These are phyloP conservation scores for Odontesthes bonariensis DNA, from an alignment of 2,113 vertebrate species.

Conservation along the genomic window DNA sequence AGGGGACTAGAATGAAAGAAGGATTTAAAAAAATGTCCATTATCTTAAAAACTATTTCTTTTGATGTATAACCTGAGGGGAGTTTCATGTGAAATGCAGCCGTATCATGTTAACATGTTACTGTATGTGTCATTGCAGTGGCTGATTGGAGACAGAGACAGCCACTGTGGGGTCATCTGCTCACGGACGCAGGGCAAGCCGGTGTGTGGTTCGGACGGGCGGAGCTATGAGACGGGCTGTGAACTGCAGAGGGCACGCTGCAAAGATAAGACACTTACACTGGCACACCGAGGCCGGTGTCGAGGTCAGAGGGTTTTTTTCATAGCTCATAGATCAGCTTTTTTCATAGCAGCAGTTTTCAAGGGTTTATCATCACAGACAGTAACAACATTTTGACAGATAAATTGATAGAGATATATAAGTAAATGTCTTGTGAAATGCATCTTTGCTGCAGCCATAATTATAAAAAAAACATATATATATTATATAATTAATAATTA, in stretches of 20 bases:
- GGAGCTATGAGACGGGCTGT: conserved; percentile 93
- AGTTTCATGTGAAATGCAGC: neutral
- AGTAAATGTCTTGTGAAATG: too few relatives aligned
- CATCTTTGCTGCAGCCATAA: too few relatives aligned
- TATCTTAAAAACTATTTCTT: too few relatives aligned
- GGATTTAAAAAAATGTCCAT: too few relatives aligned
- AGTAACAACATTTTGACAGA: too few relatives aligned
- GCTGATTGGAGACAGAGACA: conserved; percentile 93
- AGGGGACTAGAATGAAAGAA: too few relatives aligned
- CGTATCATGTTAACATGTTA: neutral
- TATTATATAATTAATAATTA: too few relatives aligned
- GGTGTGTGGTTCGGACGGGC: conserved; percentile 93
- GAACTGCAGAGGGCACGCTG: conserved; percentile 97
- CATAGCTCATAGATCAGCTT: too few relatives aligned
- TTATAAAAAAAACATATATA: too few relatives aligned
- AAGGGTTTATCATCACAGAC: too few relatives aligned
- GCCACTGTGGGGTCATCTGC: conserved; percentile 90
- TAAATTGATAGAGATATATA: too few relatives aligned
- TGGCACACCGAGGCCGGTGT: conserved; percentile 90
- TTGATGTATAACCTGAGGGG: neutral
- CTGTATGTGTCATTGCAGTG: conserved; percentile 82
- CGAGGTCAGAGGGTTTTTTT: conserved; percentile 93
- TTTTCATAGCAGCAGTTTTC: too few relatives aligned
- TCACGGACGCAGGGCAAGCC: conserved; percentile 89
- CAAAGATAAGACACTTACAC: conserved; percentile 86